These are phyloP conservation scores for Gadopsis marmoratus DNA, from an alignment of 2,797 vertebrate genomes.

Conservation along the genomic window DNA sequence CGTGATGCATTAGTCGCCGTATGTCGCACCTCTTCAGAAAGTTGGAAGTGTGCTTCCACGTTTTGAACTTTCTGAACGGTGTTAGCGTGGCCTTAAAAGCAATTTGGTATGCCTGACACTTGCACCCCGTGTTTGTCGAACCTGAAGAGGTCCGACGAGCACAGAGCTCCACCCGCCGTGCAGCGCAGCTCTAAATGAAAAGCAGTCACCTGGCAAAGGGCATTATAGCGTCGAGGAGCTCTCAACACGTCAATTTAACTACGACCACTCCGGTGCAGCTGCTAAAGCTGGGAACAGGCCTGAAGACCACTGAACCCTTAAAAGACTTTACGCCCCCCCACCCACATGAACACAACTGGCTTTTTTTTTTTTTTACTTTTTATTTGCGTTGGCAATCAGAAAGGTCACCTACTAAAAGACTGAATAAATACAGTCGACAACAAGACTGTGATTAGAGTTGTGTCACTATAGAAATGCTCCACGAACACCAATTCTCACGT, in stretches of 20 bases:
- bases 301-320: conserved; percentile 14
- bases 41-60: background rate
- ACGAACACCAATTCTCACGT: background rate
- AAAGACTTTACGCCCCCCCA: background rate
- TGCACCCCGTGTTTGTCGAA: conserved; percentile 28
- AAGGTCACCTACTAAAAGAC: background rate
- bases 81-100: conserved; percentile 24
- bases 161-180: background rate
- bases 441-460: background rate
- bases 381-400: background rate
- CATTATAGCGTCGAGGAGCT: background rate
- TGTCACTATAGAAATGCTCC: background rate
- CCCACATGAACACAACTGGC: background rate
- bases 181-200: conserved; percentile 25
- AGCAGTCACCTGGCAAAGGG: conserved; percentile 26
- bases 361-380: no score
- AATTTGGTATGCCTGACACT: conserved; percentile 38
- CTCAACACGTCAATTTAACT: conserved; percentile 14
- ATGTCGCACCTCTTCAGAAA: background rate
- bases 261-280: background rate
- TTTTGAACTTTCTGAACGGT: conserved; percentile 33
- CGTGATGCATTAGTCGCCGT: background rate
- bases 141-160: conserved; percentile 38
- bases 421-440: background rate
- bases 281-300: background rate